phyloP scores from a whole-genome alignment of 2,113 vertebrate species.

The western clawed frog (Xenopus tropicalis) region UCB_Xtro_10.0 CM004448.2:124319501-124320000 shows the following conservation, averaged over 20 bases:
- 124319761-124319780: neutral
- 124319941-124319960: too few species aligned
- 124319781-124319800: neutral
- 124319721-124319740: constrained; percentile 5
- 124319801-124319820: neutral
- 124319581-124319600: neutral
- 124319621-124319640: neutral
- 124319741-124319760: neutral
- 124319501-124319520: neutral
- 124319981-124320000: too few species aligned
- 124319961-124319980: too few species aligned
- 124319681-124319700: constrained; percentile 3
- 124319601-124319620: neutral
- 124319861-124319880: neutral
- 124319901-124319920: too few species aligned
- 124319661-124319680: constrained; percentile 2
- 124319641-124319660: neutral
- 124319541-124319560: neutral
- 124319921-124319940: too few species aligned
- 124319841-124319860: neutral
- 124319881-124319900: neutral
- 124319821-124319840: constrained; percentile 1
- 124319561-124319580: neutral
- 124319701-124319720: neutral
- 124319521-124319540: neutral